Conservation (phyloP, 2,797 vertebrate species). For the Aldrovandia affinis region DNA sequence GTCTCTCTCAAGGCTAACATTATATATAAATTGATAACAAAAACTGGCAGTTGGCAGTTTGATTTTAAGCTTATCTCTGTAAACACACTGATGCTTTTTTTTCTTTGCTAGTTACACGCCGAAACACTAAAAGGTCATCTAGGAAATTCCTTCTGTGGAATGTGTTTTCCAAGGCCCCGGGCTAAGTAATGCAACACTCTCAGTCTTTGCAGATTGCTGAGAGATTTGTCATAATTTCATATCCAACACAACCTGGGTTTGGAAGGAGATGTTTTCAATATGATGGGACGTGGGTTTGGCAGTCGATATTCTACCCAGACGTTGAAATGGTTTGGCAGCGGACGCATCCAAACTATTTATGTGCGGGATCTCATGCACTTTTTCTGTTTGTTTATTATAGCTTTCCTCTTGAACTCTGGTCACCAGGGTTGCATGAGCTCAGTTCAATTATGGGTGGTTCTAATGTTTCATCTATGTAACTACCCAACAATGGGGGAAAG, state of each 20-base stretch:
- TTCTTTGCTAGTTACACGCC: not conserved
- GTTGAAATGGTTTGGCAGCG: constrained; percentile 42
- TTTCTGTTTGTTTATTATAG: constrained; percentile 42
- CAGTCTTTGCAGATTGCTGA: constrained; percentile 33
- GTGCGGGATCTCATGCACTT: constrained; percentile 39
- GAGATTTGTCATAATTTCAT: constrained; percentile 31
- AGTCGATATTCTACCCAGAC: constrained; percentile 33
- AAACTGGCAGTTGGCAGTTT: not conserved
- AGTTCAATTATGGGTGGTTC: constrained; percentile 36
- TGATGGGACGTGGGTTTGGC: constrained; percentile 41
- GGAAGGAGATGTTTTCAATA: constrained; percentile 39
- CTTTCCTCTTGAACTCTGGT: constrained; percentile 47
- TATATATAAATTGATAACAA: not conserved
- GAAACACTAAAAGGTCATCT: not conserved
- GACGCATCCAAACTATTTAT: constrained; percentile 36
- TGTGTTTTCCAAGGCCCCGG: constrained; percentile 24
- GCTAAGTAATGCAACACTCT: constrained; percentile 24
- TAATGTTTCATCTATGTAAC: constrained; percentile 16
- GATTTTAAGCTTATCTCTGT: not conserved
- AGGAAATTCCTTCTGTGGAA: constrained; percentile 24
- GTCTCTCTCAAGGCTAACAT: not conserved
- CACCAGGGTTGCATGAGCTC: constrained; percentile 35
- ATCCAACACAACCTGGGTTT: constrained; percentile 41
- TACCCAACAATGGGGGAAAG: constrained; percentile 27
- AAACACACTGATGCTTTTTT: not conserved